Conservation (phyloP, 2,888 invertebrate genomes). For the Pteria penguin region DNA sequence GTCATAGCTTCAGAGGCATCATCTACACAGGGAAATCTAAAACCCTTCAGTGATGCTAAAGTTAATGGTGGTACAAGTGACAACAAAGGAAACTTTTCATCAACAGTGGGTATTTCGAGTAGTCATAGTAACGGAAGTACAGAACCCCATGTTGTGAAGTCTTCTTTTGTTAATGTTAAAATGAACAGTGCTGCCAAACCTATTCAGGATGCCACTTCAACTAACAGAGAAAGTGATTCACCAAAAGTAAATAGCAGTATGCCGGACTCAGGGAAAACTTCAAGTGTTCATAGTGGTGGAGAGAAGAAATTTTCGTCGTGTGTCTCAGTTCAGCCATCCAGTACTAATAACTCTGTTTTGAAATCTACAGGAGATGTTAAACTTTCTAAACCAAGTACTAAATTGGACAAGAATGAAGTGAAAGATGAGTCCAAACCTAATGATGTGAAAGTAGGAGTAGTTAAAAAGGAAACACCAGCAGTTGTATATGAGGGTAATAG, state of each 20-base stretch:
- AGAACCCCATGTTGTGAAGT: too few species aligned
- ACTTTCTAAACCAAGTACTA: not conserved
- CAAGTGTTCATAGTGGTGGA: not conserved
- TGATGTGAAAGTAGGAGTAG: not conserved
- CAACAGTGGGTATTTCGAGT: not conserved
- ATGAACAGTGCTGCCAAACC: not conserved
- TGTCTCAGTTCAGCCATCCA: too few species aligned
- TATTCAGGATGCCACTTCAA: too few species aligned
- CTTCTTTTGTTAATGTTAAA: not conserved
- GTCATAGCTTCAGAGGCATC: not conserved
- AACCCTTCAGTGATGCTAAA: slow-evolving; percentile 23
- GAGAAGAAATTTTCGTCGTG: not conserved
- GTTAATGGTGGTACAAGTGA: not conserved
- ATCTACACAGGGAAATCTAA: slow-evolving; percentile 27
- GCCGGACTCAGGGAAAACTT: not conserved
- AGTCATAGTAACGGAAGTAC: too few species aligned
- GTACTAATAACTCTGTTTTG: too few species aligned
- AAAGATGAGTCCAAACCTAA: slow-evolving; percentile 1
- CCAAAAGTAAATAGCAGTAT: not conserved
- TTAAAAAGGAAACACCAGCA: not conserved
- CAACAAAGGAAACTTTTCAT: not conserved
- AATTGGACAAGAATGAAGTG: not conserved
- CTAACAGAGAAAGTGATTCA: too few species aligned
- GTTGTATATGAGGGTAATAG: slow-evolving; percentile 12
- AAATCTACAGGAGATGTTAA: slow-evolving; percentile 2